phyloP scores from a whole-genome alignment of 2,113 vertebrate species.

The Colossoma macropomum region DNA sequence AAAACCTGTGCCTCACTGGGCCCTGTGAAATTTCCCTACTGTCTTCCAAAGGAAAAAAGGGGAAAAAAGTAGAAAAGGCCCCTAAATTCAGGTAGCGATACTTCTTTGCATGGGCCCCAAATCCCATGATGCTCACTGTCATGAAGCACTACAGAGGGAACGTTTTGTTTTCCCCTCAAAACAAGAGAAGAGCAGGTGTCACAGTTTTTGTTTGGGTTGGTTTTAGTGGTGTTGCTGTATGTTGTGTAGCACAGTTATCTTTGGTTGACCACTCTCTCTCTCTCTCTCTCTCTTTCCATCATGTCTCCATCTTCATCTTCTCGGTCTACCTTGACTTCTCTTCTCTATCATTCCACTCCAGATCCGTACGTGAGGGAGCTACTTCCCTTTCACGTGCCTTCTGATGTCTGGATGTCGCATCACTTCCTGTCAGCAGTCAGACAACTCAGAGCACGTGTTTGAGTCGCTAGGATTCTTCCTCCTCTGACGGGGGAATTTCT shows the following conservation, averaged over 20 bases:
- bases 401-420: neutral
- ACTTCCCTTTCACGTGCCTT: slow-evolving; percentile 28
- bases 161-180: neutral
- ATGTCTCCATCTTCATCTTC: neutral
- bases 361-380: neutral
- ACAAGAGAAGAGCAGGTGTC: neutral
- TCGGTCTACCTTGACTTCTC: neutral
- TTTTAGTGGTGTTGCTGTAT: neutral
- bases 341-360: neutral
- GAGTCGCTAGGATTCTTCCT: slow-evolving; percentile 71
- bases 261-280: slow-evolving; percentile 28
- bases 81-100: neutral
- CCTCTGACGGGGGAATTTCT: slow-evolving; percentile 75
- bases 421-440: slow-evolving; percentile 73
- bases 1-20: neutral
- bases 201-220: slow-evolving; percentile 5
- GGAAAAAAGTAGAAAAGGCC: neutral
- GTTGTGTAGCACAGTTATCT: slow-evolving; percentile 36
- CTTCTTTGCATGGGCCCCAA: neutral
- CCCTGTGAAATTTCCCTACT: neutral
- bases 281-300: neutral
- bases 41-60: neutral
- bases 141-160: neutral
- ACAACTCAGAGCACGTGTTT: slow-evolving; percentile 74
- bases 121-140: neutral